phyloP scores from a whole-genome alignment of 2,797 vertebrate species.

The Streptopelia turtur region DNA sequence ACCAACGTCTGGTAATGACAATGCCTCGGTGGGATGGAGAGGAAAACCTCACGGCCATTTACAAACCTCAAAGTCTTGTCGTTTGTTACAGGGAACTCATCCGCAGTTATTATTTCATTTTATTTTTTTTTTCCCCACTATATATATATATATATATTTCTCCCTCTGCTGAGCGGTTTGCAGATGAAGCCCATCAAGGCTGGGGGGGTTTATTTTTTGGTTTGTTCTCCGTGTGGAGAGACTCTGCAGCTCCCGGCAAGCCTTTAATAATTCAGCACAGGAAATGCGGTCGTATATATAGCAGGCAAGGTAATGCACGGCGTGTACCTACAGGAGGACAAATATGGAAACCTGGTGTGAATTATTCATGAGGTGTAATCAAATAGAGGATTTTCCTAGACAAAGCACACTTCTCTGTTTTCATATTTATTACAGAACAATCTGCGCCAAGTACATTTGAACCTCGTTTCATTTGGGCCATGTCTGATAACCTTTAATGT shows the following conservation, averaged over 20 bases:
- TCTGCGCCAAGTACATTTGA: neutral
- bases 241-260: conserved; percentile 19
- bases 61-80: neutral
- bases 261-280: conserved; percentile 61
- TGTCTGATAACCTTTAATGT: conserved; percentile 24
- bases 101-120: neutral
- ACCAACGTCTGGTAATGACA: neutral
- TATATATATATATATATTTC: too few species aligned
- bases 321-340: conserved; percentile 64
- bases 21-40: neutral
- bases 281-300: conserved; percentile 34
- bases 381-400: conserved; percentile 70
- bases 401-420: conserved; percentile 46
- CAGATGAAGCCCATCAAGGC: neutral
- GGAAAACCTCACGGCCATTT: neutral
- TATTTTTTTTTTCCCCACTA: neutral
- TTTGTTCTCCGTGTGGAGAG: neutral
- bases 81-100: neutral
- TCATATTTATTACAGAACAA: conserved; percentile 45
- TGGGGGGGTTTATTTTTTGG: neutral
- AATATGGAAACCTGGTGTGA: conserved; percentile 64
- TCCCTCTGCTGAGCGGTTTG: neutral
- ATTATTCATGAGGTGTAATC: conserved; percentile 71
- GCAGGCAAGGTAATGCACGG: conserved; percentile 55
- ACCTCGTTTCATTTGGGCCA: neutral